Base-by-base conservation (phyloP, 2,113 vertebrate genomes). In the Xyliphius kryptos region DNA sequence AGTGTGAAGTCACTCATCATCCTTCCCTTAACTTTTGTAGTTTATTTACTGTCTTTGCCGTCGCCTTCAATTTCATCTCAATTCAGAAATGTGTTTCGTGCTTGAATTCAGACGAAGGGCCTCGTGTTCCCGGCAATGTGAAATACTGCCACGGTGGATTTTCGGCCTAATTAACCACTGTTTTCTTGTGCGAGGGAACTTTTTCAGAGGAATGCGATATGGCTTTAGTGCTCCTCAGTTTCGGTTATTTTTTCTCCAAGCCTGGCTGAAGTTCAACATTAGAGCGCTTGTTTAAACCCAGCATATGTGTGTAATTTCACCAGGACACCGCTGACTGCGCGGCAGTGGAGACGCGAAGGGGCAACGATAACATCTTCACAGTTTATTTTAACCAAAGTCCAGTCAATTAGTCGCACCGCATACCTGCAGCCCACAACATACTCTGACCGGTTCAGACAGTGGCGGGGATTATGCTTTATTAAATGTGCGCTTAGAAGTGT, bases 121-220 rank as follows among this genome's bases (percentile, higher is more conserved):
- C 64, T 63, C 70, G 73, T 77, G 73, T 79, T 70, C 52, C 68
- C 48, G 38, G 65, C 66, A 67, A 68, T 60, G 56, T 69, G 63
- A 66, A 68, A 62, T 51, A 64, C 64, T 68, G 68, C 63, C 60
- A 47, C 10, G 65, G 64, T 67, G 68, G 71, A 77, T 77, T 74
- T 80, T 78, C 73, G 69, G 63, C 75, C 71, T 72, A 77, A 77
- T 80, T 80, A 76, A 64, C 65, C 67, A 59, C 70, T 56, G 70
- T 77, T 77, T 74, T 78, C 55, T 44, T 57, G 51, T 61, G 68
- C 67, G 32, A 61, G 62, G 22, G 52, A 56, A 16, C 56, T 36
- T 15, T 56, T 52, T 72, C 20, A 57, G 47, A 71, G 68, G 71
- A 71, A 73, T 68, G 76, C 17, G 55, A 71, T 69, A 61, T 21